Evolutionary conservation across 2,113 vertebrate species (phyloP).

Genomic region (Kobus ellipsiprymnus): DNA sequence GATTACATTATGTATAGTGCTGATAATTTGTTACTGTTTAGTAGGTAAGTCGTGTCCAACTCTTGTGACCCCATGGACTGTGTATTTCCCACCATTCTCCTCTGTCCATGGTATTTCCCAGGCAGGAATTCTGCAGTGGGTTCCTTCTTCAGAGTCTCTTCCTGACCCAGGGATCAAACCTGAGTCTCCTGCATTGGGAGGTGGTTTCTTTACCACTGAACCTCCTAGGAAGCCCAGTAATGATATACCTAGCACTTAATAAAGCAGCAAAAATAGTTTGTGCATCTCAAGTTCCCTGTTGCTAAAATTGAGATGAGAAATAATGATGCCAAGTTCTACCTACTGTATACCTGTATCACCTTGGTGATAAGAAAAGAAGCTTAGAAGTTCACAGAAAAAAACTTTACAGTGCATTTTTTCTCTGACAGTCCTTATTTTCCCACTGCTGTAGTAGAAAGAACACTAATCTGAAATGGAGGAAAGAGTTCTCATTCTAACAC

Average conservation of each 20-base stretch:
- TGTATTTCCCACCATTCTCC: not conserved
- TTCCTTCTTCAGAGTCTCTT: not conserved
- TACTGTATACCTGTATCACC: not conserved
- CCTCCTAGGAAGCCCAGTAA: not conserved
- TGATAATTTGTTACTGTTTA: not conserved
- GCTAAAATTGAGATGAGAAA: not conserved
- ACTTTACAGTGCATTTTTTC: not conserved
- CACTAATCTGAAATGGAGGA: not conserved
- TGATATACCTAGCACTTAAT: not conserved
- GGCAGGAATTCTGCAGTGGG: not conserved
- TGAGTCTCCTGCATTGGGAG: not conserved
- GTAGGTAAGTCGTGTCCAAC: not conserved
- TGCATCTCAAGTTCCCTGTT: not conserved
- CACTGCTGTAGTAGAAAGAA: not conserved
- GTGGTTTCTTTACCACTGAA: not conserved
- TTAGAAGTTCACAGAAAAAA: not conserved
- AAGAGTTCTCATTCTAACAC: not conserved
- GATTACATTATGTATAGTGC: not conserved
- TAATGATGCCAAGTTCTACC: not conserved
- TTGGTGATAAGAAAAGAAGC: not conserved
- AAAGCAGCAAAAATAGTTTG: not conserved
- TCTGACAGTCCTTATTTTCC: not conserved
- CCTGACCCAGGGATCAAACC: not conserved
- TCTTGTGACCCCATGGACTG: not conserved
- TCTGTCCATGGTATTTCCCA: not conserved